phyloP scores from a whole-genome alignment of 1,140 invertebrate species.

The Mactra quadrangularis region DNA sequence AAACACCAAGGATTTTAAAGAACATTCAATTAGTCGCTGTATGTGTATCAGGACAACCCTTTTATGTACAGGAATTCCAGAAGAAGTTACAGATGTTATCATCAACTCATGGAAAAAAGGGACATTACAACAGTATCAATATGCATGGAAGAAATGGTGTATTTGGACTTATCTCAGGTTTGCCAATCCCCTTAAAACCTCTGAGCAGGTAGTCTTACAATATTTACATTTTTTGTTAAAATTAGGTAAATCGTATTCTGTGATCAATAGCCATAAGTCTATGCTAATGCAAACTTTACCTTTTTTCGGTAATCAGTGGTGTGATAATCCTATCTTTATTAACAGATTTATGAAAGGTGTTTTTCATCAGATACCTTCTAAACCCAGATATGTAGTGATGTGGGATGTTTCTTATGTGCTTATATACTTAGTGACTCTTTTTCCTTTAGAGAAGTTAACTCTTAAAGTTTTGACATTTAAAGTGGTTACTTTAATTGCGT shows the following conservation, averaged over 20 bases:
- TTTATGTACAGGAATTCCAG: conserved; percentile 4
- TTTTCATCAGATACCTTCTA: conserved; percentile 20
- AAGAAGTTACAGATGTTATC: conserved; percentile 28
- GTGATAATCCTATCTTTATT: conserved; percentile 26
- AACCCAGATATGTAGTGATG: conserved; percentile 32
- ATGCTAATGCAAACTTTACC: conserved; percentile 28
- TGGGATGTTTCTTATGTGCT: conserved; percentile 41
- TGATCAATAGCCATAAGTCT: conserved; percentile 33
- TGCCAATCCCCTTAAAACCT: conserved; percentile 17
- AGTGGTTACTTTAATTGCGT: no score
- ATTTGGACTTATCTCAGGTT: conserved; percentile 41
- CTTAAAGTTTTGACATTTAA: no score
- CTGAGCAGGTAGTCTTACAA: conserved; percentile 20
- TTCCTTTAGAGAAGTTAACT: no score
- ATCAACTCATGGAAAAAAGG: conserved; percentile 31
- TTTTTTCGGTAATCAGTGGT: conserved; percentile 17
- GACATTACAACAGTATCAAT: conserved; percentile 18
- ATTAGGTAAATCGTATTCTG: conserved; percentile 28
- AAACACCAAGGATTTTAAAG: no score
- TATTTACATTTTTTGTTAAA: conserved; percentile 40
- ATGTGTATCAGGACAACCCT: conserved; percentile 29
- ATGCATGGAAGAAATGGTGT: conserved; percentile 23
- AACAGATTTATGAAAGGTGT: conserved; percentile 40
- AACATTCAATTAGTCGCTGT: no score
- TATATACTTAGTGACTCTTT: no score